Evolutionary conservation across 1,140 invertebrate genomes (phyloP), one percentile per base, ranked within the genome.

Genomic region (Reticulitermes speratus): DNA sequence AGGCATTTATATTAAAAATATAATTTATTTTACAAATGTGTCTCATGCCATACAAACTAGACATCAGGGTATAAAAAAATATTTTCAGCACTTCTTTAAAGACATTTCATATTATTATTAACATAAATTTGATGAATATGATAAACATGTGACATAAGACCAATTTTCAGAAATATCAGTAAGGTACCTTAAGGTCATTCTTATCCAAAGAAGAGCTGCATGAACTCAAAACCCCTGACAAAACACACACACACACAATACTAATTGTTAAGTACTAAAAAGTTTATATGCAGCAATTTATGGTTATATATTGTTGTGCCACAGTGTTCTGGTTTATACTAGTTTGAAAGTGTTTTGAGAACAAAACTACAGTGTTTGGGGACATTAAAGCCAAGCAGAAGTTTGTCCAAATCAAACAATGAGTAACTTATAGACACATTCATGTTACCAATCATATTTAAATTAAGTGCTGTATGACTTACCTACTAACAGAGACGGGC

Each of bases 401-500:
- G 65, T 75, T 30, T 75, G 65, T 7, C 11, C n/a, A 75, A 75
- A 9, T 75, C 5, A 30, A 75, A 14, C 65, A 75, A 75, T 75
- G 14, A n/a, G n/a, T 75, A 11, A 75, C n/a, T 75, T 75, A 25
- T 8, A 75, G 8, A 30, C 21, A 8, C n/a, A 75, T 75, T 75
- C 9, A 75, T 11, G 8, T 75, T 30, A 75, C n/a, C 25, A 75
- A 75, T 14, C n/a, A 30, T 19, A 75, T 30, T n/a, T 75, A 30
- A 84, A 86, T 69, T 84, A 84, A 16, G 12, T n/a, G n/a, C n/a
- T 30, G 81, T 19, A 83, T 83, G 45, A 44, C 45, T 83, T 83
- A 83, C 45, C 38, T 44, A 83, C 23, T 83, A 45, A 83, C 21
- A 44, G 0, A 45, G 32, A 45, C 2, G 44, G 45, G 82, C 38